Conservation (phyloP, 2,113 vertebrate species). For the Melanerpes aurifrons region DNA sequence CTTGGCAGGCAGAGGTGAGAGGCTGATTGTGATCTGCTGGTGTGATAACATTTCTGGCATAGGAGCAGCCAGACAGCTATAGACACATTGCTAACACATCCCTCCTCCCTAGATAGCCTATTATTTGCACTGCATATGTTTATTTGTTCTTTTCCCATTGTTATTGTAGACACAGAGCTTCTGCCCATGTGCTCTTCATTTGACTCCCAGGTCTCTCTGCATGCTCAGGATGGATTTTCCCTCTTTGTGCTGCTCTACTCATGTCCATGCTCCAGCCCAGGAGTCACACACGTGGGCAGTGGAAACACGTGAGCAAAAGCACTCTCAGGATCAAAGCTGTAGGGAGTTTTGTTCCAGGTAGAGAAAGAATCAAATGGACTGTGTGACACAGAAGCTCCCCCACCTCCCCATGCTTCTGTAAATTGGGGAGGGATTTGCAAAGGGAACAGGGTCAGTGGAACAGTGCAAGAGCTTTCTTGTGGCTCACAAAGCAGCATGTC, state of each 20-base stretch:
- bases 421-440: neutral
- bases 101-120: neutral
- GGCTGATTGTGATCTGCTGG: neutral
- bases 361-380: neutral
- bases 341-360: fast-evolving
- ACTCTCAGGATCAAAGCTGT: fast-evolving
- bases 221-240: neutral
- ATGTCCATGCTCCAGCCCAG: neutral
- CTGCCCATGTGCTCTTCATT: neutral
- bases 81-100: neutral
- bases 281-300: neutral
- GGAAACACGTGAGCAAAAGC: fast-evolving
- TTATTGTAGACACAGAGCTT: neutral
- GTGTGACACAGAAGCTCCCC: fast-evolving
- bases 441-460: neutral
- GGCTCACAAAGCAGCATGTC: neutral
- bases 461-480: neutral
- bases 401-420: neutral
- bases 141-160: neutral
- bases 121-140: neutral
- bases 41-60: neutral
- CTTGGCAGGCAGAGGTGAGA: neutral
- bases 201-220: neutral
- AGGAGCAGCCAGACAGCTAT: neutral
- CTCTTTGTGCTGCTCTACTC: neutral